Percentiles rank a stretch among this genome's conserved stretches.
These are phyloP conservation scores for Sibirionetta formosa DNA, from an alignment of 2,797 vertebrate genomes.

Conservation along the genomic window DNA sequence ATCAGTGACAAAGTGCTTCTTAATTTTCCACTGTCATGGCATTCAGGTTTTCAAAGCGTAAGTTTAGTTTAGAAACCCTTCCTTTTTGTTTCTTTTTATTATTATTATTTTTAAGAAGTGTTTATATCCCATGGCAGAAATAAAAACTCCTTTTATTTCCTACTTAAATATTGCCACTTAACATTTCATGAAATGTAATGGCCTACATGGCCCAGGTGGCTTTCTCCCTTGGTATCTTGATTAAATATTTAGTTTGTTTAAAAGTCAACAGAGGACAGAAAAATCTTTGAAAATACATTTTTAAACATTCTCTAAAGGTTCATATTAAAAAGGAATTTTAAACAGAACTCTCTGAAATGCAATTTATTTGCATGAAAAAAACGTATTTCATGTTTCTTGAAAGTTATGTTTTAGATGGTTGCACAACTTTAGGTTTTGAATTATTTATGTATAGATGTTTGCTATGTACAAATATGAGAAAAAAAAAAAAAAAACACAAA, in stretches of 20 bases:
- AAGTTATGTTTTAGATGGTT: neutral
- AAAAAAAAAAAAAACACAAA: neutral
- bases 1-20: neutral
- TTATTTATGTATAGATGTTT: conserved; percentile 40
- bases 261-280: conserved; percentile 29
- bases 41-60: neutral
- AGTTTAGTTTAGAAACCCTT: neutral
- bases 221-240: conserved; percentile 5
- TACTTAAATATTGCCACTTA: neutral
- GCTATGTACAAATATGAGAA: neutral
- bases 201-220: conserved; percentile 3
- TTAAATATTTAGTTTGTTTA: conserved; percentile 62
- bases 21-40: neutral
- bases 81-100: too few species aligned
- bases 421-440: neutral
- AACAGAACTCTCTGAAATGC: neutral
- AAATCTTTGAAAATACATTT: conserved; percentile 40
- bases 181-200: conserved; percentile 35
- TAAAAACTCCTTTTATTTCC: neutral
- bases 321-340: conserved; percentile 28
- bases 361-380: conserved; percentile 36
- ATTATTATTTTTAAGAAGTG: neutral
- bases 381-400: neutral
- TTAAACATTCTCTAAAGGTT: conserved; percentile 32
- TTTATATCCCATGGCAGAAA: neutral